These are phyloP conservation scores for Pelecanoides urinatrix DNA, from an alignment of 2,113 vertebrate species.

Conservation along the genomic window DNA sequence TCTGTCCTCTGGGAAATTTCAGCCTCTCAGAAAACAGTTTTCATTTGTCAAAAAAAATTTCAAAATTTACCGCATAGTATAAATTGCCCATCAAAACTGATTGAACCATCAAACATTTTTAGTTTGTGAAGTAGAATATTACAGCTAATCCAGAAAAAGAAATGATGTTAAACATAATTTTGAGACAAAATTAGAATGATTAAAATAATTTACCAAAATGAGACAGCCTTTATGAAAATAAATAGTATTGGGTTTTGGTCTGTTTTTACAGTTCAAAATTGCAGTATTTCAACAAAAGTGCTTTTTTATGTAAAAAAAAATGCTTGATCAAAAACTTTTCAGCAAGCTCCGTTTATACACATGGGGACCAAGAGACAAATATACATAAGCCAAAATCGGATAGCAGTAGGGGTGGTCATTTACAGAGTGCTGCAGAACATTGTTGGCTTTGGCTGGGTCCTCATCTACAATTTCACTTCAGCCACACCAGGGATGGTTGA, in stretches of 20 bases:
- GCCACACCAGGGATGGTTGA: not conserved
- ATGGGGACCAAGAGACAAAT: not conserved
- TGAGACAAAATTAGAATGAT: not conserved
- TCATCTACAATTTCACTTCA: not conserved
- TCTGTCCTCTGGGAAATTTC: slow-evolving; percentile 34
- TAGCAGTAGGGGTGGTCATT: not conserved
- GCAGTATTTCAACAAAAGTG: not conserved
- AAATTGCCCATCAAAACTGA: not conserved
- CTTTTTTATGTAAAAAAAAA: not conserved
- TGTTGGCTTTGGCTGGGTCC: not conserved
- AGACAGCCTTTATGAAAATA: not conserved
- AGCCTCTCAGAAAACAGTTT: slow-evolving; percentile 1
- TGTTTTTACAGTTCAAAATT: not conserved
- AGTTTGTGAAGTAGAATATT: not conserved
- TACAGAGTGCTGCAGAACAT: not conserved
- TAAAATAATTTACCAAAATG: not conserved
- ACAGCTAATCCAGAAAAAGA: not conserved
- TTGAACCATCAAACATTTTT: not conserved
- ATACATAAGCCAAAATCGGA: not conserved
- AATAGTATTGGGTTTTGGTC: not conserved
- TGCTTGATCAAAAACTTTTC: not conserved
- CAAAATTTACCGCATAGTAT: not conserved
- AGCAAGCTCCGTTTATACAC: not conserved
- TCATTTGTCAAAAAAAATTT: slow-evolving; percentile 19
- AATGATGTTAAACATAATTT: not conserved